These are phyloP conservation scores for Criorhina ranunculi DNA, from an alignment of 2,888 invertebrate species.

Conservation along the genomic window DNA sequence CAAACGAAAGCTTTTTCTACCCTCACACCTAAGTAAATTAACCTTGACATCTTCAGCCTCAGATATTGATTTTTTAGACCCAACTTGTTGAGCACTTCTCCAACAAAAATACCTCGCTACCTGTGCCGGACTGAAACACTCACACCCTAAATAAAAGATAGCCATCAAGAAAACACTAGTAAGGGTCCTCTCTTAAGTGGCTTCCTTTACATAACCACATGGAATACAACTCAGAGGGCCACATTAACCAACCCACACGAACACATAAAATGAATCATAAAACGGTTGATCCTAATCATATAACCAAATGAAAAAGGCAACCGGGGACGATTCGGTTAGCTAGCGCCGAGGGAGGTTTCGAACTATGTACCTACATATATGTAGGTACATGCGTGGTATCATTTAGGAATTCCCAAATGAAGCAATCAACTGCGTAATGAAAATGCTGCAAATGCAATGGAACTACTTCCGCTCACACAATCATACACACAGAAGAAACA, in stretches of 20 bases:
- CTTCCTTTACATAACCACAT: not conserved
- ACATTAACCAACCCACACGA: constrained; percentile 40
- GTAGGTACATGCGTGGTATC: constrained; percentile 13
- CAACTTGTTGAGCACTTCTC: not conserved
- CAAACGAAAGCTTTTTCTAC: not conserved
- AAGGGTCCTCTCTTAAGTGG: constrained; percentile 20
- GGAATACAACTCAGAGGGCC: constrained; percentile 15
- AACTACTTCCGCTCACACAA: constrained; percentile 54
- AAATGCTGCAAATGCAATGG: constrained; percentile 72
- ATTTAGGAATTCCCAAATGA: constrained; percentile 71
- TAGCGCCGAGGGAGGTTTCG: constrained; percentile 24
- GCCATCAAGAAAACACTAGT: constrained; percentile 18
- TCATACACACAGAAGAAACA: constrained; percentile 36
- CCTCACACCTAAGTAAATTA: not conserved
- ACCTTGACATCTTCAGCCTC: not conserved
- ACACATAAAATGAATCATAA: constrained; percentile 39
- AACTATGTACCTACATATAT: too few species aligned
- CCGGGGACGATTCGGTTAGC: constrained; percentile 15
- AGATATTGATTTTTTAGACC: constrained; percentile 1
- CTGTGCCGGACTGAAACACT: not conserved
- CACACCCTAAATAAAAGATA: not conserved
- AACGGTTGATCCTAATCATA: constrained; percentile 30
- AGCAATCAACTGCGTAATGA: constrained; percentile 74
- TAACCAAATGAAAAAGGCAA: constrained; percentile 44
- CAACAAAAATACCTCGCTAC: not conserved